Conservation (phyloP, 37 sponge, comb jelly and placozoan species). For the Aplysina aerophoba region DNA sequence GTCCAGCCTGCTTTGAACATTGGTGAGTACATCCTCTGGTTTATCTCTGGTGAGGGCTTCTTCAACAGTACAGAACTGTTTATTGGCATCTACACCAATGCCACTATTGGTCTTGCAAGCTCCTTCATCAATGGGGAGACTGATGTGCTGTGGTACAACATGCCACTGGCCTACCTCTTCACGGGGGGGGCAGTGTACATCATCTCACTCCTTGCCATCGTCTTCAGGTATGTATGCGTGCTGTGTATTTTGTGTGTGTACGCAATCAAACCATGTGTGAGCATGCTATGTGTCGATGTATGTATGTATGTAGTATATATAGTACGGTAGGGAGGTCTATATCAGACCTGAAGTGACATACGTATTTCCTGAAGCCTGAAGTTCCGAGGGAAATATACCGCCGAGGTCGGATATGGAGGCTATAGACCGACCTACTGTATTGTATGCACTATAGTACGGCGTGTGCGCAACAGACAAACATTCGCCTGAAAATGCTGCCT, state of each 20-base stretch:
- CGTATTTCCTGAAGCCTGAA: no score
- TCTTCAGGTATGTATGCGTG: constrained; percentile 65
- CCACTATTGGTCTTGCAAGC: constrained; percentile 16
- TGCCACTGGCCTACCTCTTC: constrained; percentile 71
- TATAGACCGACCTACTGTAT: no score
- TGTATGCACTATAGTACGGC: no score
- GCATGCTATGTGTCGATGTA: constrained; percentile 1
- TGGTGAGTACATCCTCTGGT: constrained; percentile 59
- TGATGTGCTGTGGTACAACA: constrained; percentile 24
- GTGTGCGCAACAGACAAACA: no score
- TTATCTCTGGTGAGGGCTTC: constrained; percentile 58
- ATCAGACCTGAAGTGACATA: no score
- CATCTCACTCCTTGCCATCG: constrained; percentile 57
- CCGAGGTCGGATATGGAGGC: no score
- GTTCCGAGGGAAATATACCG: no score
- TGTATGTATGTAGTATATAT: constrained; percentile 10
- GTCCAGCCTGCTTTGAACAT: neutral
- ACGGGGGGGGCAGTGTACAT: constrained; percentile 52
- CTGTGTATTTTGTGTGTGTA: no score
- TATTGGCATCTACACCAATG: constrained; percentile 68
- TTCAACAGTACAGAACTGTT: constrained; percentile 76
- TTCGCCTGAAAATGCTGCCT: no score
- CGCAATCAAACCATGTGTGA: neutral
- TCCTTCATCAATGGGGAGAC: neutral
- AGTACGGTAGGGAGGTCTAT: no score